Evolutionary conservation across 2,113 vertebrate genomes (phyloP), one percentile per base, ranked within the genome.

Genomic region (Ctenodactylus gundi): DNA sequence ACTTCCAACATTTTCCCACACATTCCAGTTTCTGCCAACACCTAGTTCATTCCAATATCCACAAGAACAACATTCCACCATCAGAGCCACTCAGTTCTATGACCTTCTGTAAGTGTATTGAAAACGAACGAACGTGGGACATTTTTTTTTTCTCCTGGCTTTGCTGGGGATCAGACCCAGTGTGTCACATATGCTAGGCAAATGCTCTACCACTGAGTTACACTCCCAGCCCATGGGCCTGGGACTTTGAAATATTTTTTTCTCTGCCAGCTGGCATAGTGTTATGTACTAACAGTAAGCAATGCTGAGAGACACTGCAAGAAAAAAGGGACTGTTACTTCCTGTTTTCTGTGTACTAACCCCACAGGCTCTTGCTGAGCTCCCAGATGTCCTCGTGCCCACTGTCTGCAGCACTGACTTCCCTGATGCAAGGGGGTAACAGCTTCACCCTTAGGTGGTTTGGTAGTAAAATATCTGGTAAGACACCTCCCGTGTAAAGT

Each of bases 331-430:
- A n/a, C n/a, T 39, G 90, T 89, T 64, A 67, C 78, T 93, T 95
- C 90, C 87, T 87, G 87, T 91, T 94, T 89, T 70, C 90, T 83
- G 46, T 89, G 76, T 41, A 39, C 46, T 92, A 64, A 4, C 27
- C n/a, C 58, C 34, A 34, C 41, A 53, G 44, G 25, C 62, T 87
- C 25, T 60, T 14, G 39, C 11, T 9, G 5, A 83, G 41, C 21
- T 82, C 41, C 14, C 17, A 10, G 58, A 18, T 85, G 88, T 90
- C 57, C 31, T 51, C 39, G 49, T 44, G 13, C 39, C 44, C 27
- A 6, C 27, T 51, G 85, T 81, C 41, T 77, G 55, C 60, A 20
- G 20, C 18, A 44, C 3, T 57, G 57, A n/a, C 23, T 94, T 90
- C 60, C 44, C 58, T 39, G n/a, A 15, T 25, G 13, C 78, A 78